Base-by-base conservation (phyloP, 1,140 invertebrate genomes). In the Drosophila pseudoananassae region DNA sequence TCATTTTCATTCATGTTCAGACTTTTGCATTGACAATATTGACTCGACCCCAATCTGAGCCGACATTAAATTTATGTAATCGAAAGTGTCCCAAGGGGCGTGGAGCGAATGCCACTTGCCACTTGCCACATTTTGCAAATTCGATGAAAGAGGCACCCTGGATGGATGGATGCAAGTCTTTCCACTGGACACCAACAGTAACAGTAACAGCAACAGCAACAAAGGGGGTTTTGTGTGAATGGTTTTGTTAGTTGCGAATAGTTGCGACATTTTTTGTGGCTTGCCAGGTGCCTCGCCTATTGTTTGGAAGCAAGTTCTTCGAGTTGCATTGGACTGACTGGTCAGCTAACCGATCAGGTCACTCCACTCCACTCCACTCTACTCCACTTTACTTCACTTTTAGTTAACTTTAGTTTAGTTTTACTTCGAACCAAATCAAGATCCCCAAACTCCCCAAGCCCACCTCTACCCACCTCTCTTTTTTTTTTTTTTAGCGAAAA, bases 281-380 rank as follows among this genome's bases (percentile, higher is more conserved):
- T 49, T 25, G 45, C 63, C 65, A 69, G 65, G 65, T 69, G 65
- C 63, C 31, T 69, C 53, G 49, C 27, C 38, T 71, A 53, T 72
- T 72, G 31, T 72, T 73, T 73, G 59, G 15, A 27, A 75, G 71
- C 71, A 12, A 75, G 71, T 75, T 75, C 70, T 75, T 38, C 71
- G 25, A 56, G 60, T 71, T 71, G 68, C 60, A 58, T 46, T 40
- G 51, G 61, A 70, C 61, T 7, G 38, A 14, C n/a, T 68, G 66
- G 66, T 70, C 52, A 70, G 66, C 50, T 55, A 36, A 17, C 50
- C 53, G 70, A 64, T 74, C 70, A 74, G 71, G 70, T 74, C 58
- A 63, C 69, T 63, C 69, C 70, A 72, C 52, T 43, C 25, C 33
- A 47, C 49, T 52, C 17, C 27, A 43, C 12, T 36, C 27, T 10